Evolutionary conservation across 2,888 invertebrate genomes (phyloP), one percentile per base, ranked within the genome.

Genomic region (Xylota segnis): DNA sequence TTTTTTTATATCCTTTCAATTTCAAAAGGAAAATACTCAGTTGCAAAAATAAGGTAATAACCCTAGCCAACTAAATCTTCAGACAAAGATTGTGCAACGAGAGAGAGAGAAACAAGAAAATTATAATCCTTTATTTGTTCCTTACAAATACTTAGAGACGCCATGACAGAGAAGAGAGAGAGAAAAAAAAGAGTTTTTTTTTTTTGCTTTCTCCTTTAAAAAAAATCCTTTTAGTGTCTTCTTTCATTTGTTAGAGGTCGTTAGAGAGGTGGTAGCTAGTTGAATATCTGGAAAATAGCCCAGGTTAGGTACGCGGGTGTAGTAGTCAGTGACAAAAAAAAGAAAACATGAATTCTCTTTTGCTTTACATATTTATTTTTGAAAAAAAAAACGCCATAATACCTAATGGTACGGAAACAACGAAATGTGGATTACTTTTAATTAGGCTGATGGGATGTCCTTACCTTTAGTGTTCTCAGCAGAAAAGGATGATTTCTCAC

Each of bases 341-440:
- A 37, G 18, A 37, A 56, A 34, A 56, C 32, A 29, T 4, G 16
- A 16, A 32, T 9, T 3, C 23, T 23, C 23, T 23, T 1, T 34
- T 1, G 34, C 34, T 50, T n/a, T n/a, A n/a, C n/a, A 6, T 68
- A 32, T 43, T 68, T 56, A 43, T 54, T 54, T 43, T 45, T 56
- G 43, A 70, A 56, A 18, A 12, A 23, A 56, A 27, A 68, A 54
- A 40, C 12, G 40, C n/a, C n/a, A n/a, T n/a, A n/a, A 54, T 43
- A 68, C n/a, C n/a, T 68, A 68, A 68, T 54, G 40, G 18, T 6
- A 68, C 37, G 14, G 29, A 40, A 43, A 27, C 59, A 43, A 40
- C 23, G 18, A 27, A 43, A 59, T 40, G 23, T 14, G 18, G 4
- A 40, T 59, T 59, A 43, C 9, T 59, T 59, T 23, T 59, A 59